phyloP scores from a whole-genome alignment of 2,888 invertebrate genomes.

The Spilarctia lutea region DNA sequence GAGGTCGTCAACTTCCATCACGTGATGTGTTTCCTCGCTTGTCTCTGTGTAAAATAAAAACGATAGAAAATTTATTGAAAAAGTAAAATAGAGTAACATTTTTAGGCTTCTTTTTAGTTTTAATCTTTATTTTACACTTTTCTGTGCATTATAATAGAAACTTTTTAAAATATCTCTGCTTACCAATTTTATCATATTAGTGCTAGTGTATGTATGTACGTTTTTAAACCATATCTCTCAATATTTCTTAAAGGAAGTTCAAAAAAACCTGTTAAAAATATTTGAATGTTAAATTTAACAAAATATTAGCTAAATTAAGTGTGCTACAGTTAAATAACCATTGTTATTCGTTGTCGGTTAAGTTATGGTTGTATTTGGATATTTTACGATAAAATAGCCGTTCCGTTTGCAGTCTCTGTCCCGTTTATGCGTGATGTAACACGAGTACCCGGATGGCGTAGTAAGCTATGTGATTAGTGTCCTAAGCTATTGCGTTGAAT shows the following conservation, averaged over 20 bases:
- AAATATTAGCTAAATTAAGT: background rate
- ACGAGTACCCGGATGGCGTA: too few species aligned
- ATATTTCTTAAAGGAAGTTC: background rate
- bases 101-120: too few species aligned
- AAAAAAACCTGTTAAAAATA: background rate
- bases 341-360: background rate
- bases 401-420: background rate
- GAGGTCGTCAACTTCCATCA: too few species aligned
- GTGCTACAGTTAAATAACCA: background rate
- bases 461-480: too few species aligned
- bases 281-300: background rate
- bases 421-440: background rate
- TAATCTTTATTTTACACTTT: background rate
- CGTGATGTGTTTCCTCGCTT: too few species aligned
- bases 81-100: too few species aligned
- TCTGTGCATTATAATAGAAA: background rate
- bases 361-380: background rate
- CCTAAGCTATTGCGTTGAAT: too few species aligned
- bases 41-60: too few species aligned
- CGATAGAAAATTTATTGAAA: too few species aligned
- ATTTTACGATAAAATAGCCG: background rate
- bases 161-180: background rate
- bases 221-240: background rate
- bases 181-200: background rate
- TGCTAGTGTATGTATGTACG: background rate